These are phyloP conservation scores for Monodelphis domestica DNA, from an alignment of 2,797 vertebrate species.

Conservation along the genomic window DNA sequence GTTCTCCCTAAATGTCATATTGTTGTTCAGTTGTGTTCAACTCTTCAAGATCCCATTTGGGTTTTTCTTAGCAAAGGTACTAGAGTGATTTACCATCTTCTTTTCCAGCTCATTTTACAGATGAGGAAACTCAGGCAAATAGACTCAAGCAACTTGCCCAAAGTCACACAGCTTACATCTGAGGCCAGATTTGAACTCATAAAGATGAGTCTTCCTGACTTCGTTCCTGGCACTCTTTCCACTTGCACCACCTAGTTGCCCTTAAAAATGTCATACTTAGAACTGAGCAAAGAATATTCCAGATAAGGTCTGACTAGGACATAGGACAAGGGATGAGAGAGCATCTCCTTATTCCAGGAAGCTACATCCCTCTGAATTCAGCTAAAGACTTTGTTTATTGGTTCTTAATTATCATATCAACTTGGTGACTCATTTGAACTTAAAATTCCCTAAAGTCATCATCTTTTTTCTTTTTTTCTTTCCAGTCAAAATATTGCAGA, in stretches of 20 bases:
- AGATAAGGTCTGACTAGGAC: background rate
- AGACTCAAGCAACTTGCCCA: no score
- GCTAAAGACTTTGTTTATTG: background rate
- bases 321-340: background rate
- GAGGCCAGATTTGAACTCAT: no score
- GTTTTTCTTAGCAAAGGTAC: no score
- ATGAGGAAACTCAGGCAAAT: no score
- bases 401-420: background rate
- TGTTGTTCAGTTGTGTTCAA: no score
- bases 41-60: no score
- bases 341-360: background rate
- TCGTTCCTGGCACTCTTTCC: no score
- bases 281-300: background rate
- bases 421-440: background rate
- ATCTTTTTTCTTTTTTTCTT: background rate
- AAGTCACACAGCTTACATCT: no score
- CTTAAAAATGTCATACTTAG: background rate
- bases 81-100: no score
- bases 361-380: background rate
- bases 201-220: no score
- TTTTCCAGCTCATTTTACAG: no score
- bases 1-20: background rate
- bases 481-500: background rate
- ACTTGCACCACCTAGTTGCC: no score
- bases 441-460: background rate